Base-by-base conservation (phyloP, 2,888 invertebrate species). In the Melipona beecheii region DNA sequence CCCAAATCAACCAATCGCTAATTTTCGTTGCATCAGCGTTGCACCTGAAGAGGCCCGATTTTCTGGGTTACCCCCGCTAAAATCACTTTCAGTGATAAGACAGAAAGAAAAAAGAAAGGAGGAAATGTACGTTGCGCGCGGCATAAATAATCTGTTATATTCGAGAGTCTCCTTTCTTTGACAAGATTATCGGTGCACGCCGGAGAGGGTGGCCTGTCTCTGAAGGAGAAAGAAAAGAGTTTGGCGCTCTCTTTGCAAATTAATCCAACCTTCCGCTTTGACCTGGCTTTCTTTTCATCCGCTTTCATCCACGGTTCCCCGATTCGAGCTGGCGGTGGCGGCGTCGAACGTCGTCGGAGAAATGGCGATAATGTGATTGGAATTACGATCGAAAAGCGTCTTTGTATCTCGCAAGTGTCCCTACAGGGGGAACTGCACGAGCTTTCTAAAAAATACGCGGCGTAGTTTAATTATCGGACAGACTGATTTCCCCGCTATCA, bases 61-160 rank as follows among this genome's bases (percentile, higher is more conserved):
- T 27, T 27, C 27, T 27, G 27, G 27, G 27, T 27, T 27, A 27
- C 24, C 24, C 24, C 1, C 24, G 24, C 24, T 24, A 24, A 24
- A 24, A 24, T 24, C 24, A 24, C 24, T 24, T 24, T 24, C 24
- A 24, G 24, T 24, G 24, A 24, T 24, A 27, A 36, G 9, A 36
- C 11, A 43, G 9, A 43, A 1, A 43, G 9, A 43, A 43, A 43
- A 43, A 43, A 9, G 9, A 11, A 36, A 36, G 36, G 11, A 50
- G 72, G 64, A 82, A 78, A 71, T 85, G 75, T 70, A 64, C 78
- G 76, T 9, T 31, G 36, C 36, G 36, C 36, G 43, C 19, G 66
- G 77, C 72, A 87, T 84, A 86, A 89, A 89, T 89, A 89, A 89
- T 89, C 88, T 86, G 85, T 84, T 85, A 86, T 83, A 78, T 78